Evolutionary conservation across 2,797 vertebrate species (phyloP).

Genomic region (Nannoperca obscura): DNA sequence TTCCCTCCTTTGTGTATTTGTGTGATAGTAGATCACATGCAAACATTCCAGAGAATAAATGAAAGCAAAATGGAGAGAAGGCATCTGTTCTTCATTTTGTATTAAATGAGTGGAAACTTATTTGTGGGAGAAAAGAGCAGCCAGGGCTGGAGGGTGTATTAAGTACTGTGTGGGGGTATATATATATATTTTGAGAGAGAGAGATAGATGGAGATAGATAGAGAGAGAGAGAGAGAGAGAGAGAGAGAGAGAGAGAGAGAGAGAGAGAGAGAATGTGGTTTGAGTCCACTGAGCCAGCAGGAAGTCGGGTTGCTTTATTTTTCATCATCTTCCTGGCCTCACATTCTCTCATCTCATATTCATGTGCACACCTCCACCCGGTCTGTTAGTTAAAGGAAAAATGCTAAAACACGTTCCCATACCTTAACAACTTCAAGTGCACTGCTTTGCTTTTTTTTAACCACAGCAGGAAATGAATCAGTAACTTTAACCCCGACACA

Average conservation of each 20-base stretch:
- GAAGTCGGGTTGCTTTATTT: slow-evolving; percentile 26
- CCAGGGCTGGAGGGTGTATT: background rate
- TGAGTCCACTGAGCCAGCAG: slow-evolving; percentile 17
- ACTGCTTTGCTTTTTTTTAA: slow-evolving; percentile 2
- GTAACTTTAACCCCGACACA: background rate
- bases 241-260: background rate
- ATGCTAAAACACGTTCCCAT: background rate
- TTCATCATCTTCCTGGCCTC: slow-evolving; percentile 28
- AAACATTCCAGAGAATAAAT: slow-evolving; percentile 20
- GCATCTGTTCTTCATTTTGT: slow-evolving; percentile 41
- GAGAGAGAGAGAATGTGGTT: slow-evolving; percentile 14
- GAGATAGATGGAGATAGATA: no score
- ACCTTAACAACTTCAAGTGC: background rate
- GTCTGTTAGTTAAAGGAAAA: slow-evolving; percentile 6
- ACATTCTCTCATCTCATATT: slow-evolving; percentile 18
- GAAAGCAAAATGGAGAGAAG: background rate
- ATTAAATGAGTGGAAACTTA: slow-evolving; percentile 41
- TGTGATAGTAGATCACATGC: slow-evolving; percentile 1
- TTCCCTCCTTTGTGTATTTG: background rate
- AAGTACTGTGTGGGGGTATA: background rate
- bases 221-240: background rate
- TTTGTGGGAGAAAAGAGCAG: slow-evolving; percentile 28
- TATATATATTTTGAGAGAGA: no score
- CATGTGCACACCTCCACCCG: background rate
- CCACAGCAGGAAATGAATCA: background rate